Base-by-base conservation (phyloP, 2,113 vertebrate genomes). In the Tetrax tetrax region DNA sequence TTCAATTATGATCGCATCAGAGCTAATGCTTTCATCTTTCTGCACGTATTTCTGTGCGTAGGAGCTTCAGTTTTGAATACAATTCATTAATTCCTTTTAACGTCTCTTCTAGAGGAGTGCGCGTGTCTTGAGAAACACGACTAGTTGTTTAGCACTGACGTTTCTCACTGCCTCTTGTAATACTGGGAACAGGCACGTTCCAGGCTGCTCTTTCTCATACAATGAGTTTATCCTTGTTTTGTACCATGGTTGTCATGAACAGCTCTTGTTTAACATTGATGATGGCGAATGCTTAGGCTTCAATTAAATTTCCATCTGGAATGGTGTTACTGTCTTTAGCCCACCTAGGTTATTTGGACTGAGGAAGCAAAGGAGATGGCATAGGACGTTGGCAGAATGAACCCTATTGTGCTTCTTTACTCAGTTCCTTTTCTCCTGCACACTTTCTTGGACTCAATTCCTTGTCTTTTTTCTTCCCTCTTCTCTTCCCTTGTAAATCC, bases 401-500 rank as follows among this genome's bases (percentile, higher is more conserved):
- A 41, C 45, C 18, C 72, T 81, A 38, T 84, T 92, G 94, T 95
- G 70, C 74, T 96, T 37, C 65, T 87, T 90, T 78, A 50, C 69
- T 90, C 43, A 33, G 64, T 86, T 93, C 63, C 80, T 91, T 93
- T 93, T 90, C 86, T 96, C 75, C 50, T 93, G 65, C 57, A 93
- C 33, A 23, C 81, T 95, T 95, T 87, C 57, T 92, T 95, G 86
- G 89, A 76, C 68, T 91, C 70, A 83, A 2, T 72, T 95, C 81
- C 65, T 96, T 72, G 53, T 95, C 95, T 97, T 95, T 95, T 94
- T 95, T 96, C 94, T 97, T 29, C 69, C 87, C 79, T 31, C n/a
- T 92, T 92, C 80, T 95, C 65, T 96, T 91, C 38, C 65, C 89
- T 95, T 96, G 77, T 96, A 96, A 96, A 96, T 93, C 61, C 61